phyloP scores from a whole-genome alignment of 2,797 vertebrate genomes.

The Onychomys torridus region DNA sequence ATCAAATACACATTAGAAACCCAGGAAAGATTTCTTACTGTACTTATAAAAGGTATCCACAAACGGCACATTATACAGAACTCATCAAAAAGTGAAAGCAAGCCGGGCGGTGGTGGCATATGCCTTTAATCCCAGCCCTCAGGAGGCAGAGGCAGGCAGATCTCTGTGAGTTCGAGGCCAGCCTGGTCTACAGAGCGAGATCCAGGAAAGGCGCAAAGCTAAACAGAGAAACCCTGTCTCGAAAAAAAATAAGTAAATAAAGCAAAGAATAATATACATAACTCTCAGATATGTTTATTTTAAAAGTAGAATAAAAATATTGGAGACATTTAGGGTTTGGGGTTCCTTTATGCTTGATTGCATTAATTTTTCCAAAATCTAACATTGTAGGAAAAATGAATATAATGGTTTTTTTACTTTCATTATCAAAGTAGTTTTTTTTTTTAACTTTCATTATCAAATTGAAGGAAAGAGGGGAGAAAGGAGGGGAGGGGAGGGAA shows the following conservation, averaged over 20 bases:
- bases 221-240: too few species aligned
- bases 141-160: too few species aligned
- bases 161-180: too few species aligned
- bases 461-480: not conserved
- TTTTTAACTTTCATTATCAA: constrained; percentile 21
- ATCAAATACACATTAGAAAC: not conserved
- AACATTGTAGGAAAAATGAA: constrained; percentile 1
- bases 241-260: too few species aligned
- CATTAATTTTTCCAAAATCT: constrained; percentile 10
- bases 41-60: not conserved
- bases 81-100: constrained; percentile 36
- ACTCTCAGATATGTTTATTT: constrained; percentile 21
- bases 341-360: constrained; percentile 26
- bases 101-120: too few species aligned
- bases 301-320: constrained; percentile 56
- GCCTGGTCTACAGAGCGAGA: too few species aligned
- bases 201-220: too few species aligned
- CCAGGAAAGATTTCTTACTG: not conserved
- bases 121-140: too few species aligned
- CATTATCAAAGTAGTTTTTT: not conserved
- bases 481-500: not conserved
- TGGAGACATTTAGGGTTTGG: not conserved
- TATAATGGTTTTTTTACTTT: not conserved
- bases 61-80: not conserved
- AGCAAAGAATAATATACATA: constrained; percentile 19